Evolutionary conservation across 2,113 vertebrate species (phyloP).

Genomic region (Alethe diademata): DNA sequence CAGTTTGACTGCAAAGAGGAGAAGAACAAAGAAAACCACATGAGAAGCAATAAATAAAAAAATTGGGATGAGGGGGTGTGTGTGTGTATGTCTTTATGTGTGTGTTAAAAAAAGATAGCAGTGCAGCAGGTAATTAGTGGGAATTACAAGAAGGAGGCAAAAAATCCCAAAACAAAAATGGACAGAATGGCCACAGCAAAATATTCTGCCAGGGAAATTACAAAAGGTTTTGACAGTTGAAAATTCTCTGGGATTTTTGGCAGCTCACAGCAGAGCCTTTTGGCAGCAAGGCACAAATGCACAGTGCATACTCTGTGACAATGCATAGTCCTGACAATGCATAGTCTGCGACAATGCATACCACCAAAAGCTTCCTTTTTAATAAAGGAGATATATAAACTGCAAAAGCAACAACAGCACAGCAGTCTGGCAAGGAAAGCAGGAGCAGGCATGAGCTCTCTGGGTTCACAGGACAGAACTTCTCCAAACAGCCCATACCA

Average conservation of each 20-base stretch:
- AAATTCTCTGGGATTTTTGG: background rate
- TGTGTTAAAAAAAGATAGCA: background rate
- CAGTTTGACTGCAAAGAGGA: background rate
- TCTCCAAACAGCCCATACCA: background rate
- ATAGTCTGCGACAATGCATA: background rate
- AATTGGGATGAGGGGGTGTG: rapidly evolving
- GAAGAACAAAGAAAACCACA: background rate
- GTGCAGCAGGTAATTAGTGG: background rate
- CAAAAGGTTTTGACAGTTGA: background rate
- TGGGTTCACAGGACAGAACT: background rate
- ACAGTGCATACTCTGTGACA: background rate
- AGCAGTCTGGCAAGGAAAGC: background rate
- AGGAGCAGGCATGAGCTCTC: background rate
- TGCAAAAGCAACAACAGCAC: background rate
- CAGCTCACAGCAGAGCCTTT: background rate
- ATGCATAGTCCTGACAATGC: background rate
- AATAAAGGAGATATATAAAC: background rate
- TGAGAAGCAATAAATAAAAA: background rate
- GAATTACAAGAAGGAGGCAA: background rate
- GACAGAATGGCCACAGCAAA: background rate
- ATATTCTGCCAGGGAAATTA: background rate
- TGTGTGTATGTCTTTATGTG: background rate
- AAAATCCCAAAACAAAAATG: background rate
- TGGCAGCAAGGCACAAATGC: background rate
- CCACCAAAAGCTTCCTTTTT: background rate